Conservation (phyloP, 2,888 invertebrate species). For the Furcula furcula region DNA sequence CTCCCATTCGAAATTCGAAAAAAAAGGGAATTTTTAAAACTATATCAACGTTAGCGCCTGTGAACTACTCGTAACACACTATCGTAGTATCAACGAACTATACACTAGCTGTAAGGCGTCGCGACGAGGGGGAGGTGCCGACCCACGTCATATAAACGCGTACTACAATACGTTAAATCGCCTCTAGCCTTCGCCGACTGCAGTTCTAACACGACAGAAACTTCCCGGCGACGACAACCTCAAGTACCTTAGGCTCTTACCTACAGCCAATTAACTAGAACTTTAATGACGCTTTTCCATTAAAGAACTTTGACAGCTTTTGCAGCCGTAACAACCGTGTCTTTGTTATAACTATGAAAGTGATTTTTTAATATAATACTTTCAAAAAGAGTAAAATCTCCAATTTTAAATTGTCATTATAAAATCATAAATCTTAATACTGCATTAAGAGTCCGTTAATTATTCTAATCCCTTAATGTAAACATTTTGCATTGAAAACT, state of each 20-base stretch:
- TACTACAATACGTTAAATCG: slow-evolving; percentile 69
- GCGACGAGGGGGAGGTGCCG: slow-evolving; percentile 33
- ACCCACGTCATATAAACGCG: slow-evolving; percentile 49
- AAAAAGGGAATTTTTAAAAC: slow-evolving; percentile 35
- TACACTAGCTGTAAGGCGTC: slow-evolving; percentile 32
- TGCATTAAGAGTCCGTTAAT: too few species aligned
- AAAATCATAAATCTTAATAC: too few species aligned
- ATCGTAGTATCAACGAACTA: not conserved
- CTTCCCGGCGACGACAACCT: slow-evolving; percentile 42
- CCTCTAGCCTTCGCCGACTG: slow-evolving; percentile 56
- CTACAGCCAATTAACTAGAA: slow-evolving; percentile 61
- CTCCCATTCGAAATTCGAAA: slow-evolving; percentile 40
- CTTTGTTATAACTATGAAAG: slow-evolving; percentile 29
- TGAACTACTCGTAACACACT: too few species aligned
- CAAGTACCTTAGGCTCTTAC: slow-evolving; percentile 48
- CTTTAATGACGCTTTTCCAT: slow-evolving; percentile 62
- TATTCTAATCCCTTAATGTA: too few species aligned
- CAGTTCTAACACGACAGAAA: slow-evolving; percentile 46
- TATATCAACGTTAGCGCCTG: not conserved
- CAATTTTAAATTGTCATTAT: too few species aligned
- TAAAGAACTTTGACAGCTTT: slow-evolving; percentile 42
- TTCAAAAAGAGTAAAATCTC: too few species aligned
- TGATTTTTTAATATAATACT: slow-evolving; percentile 23
- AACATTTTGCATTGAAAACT: too few species aligned
- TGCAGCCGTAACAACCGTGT: slow-evolving; percentile 26